These are phyloP conservation scores for Netelia melanura DNA, from an alignment of 2,888 invertebrate genomes.

Conservation along the genomic window DNA sequence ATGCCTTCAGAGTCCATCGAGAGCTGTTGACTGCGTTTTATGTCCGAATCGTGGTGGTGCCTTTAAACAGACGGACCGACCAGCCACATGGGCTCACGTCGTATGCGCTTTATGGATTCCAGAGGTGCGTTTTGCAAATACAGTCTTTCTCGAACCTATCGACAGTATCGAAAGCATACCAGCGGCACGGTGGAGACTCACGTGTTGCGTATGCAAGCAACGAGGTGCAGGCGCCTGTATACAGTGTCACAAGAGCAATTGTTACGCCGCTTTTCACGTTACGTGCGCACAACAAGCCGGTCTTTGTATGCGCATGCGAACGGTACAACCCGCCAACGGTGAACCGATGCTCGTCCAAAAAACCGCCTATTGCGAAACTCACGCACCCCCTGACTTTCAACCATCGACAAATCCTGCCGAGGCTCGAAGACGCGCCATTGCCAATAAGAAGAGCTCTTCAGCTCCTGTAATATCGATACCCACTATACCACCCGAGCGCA, in stretches of 20 bases:
- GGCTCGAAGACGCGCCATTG: constrained; percentile 85
- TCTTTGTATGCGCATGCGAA: constrained; percentile 98
- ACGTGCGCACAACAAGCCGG: constrained; percentile 99
- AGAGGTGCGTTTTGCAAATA: constrained; percentile 98
- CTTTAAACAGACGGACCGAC: constrained; percentile 98
- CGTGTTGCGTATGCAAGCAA: constrained; percentile 98
- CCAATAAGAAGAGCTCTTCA: constrained; percentile 92
- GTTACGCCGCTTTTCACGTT: constrained; percentile 99
- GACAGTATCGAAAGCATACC: constrained; percentile 99
- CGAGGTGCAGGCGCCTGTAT: constrained; percentile 98
- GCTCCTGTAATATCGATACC: constrained; percentile 97
- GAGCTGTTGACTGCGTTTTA: constrained; percentile 98
- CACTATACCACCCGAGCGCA: constrained; percentile 94
- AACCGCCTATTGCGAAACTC: constrained; percentile 98
- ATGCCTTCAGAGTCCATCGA: constrained; percentile 97
- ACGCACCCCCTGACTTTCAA: constrained; percentile 90
- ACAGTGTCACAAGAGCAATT: constrained; percentile 98
- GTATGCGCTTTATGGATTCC: constrained; percentile 99
- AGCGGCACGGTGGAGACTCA: constrained; percentile 97
- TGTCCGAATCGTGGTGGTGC: constrained; percentile 99
- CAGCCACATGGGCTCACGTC: constrained; percentile 98
- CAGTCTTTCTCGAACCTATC: constrained; percentile 98
- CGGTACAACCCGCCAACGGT: constrained; percentile 89
- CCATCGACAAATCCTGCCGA: constrained; percentile 83
- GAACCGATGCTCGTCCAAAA: constrained; percentile 95